Evolutionary conservation across 2,888 invertebrate species (phyloP).

Genomic region (Drosophila neonasuta): DNA sequence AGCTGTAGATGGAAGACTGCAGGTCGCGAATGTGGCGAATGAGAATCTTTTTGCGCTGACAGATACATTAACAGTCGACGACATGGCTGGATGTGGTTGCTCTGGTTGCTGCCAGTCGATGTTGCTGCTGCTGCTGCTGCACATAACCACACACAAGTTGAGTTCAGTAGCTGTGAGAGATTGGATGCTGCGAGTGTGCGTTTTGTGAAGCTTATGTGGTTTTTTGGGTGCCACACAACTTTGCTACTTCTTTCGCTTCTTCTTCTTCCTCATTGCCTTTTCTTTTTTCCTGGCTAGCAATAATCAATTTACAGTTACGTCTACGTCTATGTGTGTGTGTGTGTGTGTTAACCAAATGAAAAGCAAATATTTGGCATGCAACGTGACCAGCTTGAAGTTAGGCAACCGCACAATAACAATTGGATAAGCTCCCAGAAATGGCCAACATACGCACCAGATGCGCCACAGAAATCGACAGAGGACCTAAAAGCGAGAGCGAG

Average conservation of each 20-base stretch:
- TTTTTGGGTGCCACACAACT: constrained; percentile 10
- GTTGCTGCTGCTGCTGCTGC: background rate
- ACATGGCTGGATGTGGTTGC: constrained; percentile 31
- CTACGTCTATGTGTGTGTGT: constrained; percentile 6
- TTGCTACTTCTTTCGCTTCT: constrained; percentile 10
- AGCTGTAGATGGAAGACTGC: constrained; percentile 24
- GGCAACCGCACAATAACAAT: constrained; percentile 34
- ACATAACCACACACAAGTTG: constrained; percentile 24
- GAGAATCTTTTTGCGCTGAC: constrained; percentile 63
- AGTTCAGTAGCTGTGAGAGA: constrained; percentile 21
- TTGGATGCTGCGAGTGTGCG: constrained; percentile 28
- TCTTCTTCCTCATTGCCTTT: no score
- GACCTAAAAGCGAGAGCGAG: background rate
- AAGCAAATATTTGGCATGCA: constrained; percentile 71
- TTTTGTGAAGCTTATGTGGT: constrained; percentile 26
- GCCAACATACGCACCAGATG: constrained; percentile 32
- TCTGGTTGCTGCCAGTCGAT: constrained; percentile 21
- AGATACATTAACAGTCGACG: constrained; percentile 57
- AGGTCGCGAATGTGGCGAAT: constrained; percentile 56
- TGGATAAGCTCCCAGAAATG: constrained; percentile 37
- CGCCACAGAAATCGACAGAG: background rate
- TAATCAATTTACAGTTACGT: constrained; percentile 68
- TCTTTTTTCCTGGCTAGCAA: constrained; percentile 37
- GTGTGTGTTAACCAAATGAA: constrained; percentile 62
- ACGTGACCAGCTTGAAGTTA: constrained; percentile 50